Conservation (phyloP, 2,888 invertebrate genomes). For the Netelia fuscicornis region DNA sequence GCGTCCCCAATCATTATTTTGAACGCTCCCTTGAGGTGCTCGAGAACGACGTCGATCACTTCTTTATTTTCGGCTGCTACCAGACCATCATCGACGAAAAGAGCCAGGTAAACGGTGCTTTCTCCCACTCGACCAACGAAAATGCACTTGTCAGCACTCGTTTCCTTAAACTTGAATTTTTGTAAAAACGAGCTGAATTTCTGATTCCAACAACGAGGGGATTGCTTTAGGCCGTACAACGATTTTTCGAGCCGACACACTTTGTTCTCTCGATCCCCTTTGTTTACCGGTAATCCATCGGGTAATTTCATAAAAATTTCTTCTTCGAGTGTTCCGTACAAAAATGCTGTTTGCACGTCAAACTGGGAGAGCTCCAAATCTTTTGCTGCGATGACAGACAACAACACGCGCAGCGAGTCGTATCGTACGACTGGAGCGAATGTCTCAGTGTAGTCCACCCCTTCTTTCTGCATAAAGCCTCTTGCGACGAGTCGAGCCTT, state of each 20-base stretch:
- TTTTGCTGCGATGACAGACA: background rate
- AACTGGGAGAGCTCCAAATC: background rate
- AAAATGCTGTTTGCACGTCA: background rate
- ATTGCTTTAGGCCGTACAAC: conserved; percentile 21
- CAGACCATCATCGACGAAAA: conserved; percentile 66
- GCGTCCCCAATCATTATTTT: conserved; percentile 64
- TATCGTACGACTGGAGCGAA: background rate
- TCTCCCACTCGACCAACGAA: background rate
- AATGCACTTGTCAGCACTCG: background rate
- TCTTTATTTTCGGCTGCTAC: conserved; percentile 39
- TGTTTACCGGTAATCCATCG: conserved; percentile 34
- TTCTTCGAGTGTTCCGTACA: conserved; percentile 62
- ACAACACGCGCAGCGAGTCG: background rate
- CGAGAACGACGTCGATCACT: background rate
- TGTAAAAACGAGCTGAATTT: conserved; percentile 20
- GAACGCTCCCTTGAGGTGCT: conserved; percentile 38
- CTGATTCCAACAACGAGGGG: conserved; percentile 26
- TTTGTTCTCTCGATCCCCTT: background rate
- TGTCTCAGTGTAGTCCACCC: no score
- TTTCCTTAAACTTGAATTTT: conserved; percentile 24
- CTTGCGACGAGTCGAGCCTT: conserved; percentile 14
- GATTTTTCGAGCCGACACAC: conserved; percentile 17
- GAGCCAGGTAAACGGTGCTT: conserved; percentile 6
- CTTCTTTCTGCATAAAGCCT: background rate
- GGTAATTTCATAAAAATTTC: conserved; percentile 66